A percentile compares a stretch with the other conserved stretches of the same genome.
Evolutionary conservation across 2,797 vertebrate genomes (phyloP).

Genomic region (Rachycentron canadum): DNA sequence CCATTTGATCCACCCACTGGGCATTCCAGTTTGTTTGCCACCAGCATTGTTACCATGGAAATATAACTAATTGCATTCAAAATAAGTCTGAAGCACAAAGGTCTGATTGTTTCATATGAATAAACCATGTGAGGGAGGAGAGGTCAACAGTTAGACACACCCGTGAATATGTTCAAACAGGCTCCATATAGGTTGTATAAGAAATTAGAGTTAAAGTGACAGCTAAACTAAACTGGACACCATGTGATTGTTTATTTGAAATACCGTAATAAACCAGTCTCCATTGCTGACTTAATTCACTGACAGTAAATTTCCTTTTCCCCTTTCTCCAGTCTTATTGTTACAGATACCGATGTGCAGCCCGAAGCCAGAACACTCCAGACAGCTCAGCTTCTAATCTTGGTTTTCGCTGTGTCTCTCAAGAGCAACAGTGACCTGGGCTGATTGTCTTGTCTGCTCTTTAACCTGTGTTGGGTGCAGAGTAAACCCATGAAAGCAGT

Average conservation of each 20-base stretch:
- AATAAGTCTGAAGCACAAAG: constrained; percentile 28
- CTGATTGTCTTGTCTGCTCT: constrained; percentile 29
- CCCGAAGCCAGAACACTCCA: constrained; percentile 95
- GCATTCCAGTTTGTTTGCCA: constrained; percentile 15
- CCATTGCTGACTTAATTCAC: background rate
- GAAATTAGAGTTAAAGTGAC: background rate
- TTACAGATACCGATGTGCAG: constrained; percentile 97
- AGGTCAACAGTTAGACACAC: constrained; percentile 10
- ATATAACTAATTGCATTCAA: constrained; percentile 54
- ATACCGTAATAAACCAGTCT: background rate
- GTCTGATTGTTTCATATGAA: constrained; percentile 55
- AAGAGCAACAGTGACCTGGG: constrained; percentile 59
- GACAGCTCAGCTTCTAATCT: constrained; percentile 97
- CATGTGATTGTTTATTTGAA: background rate
- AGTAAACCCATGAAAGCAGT: constrained; percentile 1
- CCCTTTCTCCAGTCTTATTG: constrained; percentile 91
- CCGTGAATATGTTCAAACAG: constrained; percentile 20
- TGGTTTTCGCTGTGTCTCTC: constrained; percentile 94
- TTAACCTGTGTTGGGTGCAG: background rate
- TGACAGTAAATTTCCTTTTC: background rate
- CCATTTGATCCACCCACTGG: constrained; percentile 29
- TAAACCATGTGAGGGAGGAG: constrained; percentile 22
- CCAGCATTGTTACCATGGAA: constrained; percentile 51
- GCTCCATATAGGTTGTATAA: background rate
- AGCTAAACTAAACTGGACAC: background rate